Evolutionary conservation across 2,113 vertebrate genomes (phyloP).

Genomic region (Drymodes brunneopygia): DNA sequence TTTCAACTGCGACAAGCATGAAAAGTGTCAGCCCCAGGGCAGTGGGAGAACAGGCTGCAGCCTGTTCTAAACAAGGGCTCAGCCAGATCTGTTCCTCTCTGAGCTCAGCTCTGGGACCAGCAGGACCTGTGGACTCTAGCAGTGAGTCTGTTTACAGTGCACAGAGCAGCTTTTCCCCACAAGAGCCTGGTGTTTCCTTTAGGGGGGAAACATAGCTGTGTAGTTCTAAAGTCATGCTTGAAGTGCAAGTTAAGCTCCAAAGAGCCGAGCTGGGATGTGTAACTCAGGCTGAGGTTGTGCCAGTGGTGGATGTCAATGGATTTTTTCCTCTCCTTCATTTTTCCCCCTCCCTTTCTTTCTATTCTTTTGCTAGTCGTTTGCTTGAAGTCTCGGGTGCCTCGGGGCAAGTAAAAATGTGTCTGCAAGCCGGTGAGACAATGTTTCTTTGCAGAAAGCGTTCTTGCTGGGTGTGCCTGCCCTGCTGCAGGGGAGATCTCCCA

Average conservation of each 20-base stretch:
- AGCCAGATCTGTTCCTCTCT: neutral
- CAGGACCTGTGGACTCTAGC: neutral
- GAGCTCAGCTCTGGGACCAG: neutral
- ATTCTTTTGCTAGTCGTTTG: neutral
- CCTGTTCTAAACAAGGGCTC: neutral
- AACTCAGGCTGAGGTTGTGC: neutral
- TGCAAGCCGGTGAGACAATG: fast-evolving
- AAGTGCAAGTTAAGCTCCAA: neutral
- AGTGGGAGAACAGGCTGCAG: neutral
- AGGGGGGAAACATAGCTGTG: fast-evolving
- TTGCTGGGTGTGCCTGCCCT: neutral
- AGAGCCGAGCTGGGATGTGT: neutral
- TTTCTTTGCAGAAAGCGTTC: neutral
- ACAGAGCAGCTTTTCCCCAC: neutral
- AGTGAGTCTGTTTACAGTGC: neutral
- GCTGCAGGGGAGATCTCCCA: neutral
- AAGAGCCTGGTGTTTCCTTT: neutral
- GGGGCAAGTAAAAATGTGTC: neutral
- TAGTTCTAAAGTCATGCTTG: neutral
- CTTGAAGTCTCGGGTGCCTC: neutral
- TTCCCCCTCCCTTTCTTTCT: fast-evolving
- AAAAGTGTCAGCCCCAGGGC: neutral
- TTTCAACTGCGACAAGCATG: conserved; percentile 27
- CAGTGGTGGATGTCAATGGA: neutral
- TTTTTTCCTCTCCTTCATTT: neutral